Percentiles rank a stretch among this genome's conserved stretches.
These are phyloP conservation scores for Nasonia longicornis DNA, from an alignment of 1,140 invertebrate species.

Conservation along the genomic window DNA sequence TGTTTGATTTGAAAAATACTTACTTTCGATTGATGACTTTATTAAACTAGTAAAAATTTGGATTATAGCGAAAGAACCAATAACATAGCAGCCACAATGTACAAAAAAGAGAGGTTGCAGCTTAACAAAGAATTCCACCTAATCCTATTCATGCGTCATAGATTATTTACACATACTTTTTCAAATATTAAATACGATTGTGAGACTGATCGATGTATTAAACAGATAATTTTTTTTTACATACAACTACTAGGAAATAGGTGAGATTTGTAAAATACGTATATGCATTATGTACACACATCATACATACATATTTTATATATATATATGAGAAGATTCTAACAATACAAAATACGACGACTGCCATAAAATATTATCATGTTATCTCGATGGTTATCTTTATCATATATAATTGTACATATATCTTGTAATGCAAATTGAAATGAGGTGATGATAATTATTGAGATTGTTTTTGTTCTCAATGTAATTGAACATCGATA, in stretches of 20 bases:
- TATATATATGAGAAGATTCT: constrained; percentile 53
- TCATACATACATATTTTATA: constrained; percentile 42
- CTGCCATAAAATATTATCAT: constrained; percentile 66
- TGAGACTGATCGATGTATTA: constrained; percentile 68
- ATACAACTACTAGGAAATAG: constrained; percentile 61
- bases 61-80: neutral
- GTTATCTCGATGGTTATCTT: constrained; percentile 61
- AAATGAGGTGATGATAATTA: constrained; percentile 50
- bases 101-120: constrained; percentile 43
- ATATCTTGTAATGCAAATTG: constrained; percentile 43
- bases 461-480: constrained; percentile 41
- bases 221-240: constrained; percentile 65
- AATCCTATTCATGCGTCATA: constrained; percentile 40
- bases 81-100: constrained; percentile 36
- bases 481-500: constrained; percentile 35
- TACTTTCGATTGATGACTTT: neutral
- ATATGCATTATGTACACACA: constrained; percentile 41
- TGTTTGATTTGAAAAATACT: constrained; percentile 14
- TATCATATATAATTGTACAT: constrained; percentile 57
- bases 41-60: neutral
- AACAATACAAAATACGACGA: constrained; percentile 57
- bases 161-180: constrained; percentile 47
- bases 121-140: constrained; percentile 41
- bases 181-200: constrained; percentile 59
- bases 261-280: constrained; percentile 57